Conservation (phyloP, 2,113 vertebrate genomes). For the Rhizomys pruinosus region DNA sequence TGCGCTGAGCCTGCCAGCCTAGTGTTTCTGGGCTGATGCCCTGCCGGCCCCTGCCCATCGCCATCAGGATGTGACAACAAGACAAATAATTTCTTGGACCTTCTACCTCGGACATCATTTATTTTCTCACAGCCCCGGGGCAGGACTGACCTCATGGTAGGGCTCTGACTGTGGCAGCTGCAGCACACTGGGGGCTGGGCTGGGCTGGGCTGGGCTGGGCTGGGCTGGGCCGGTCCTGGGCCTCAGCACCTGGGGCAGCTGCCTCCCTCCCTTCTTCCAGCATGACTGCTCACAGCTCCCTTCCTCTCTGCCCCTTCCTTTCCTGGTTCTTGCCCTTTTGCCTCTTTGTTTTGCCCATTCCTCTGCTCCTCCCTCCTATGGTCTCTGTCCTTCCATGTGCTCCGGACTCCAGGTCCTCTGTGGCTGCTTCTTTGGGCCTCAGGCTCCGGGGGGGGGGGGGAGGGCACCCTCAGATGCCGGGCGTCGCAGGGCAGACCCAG, state of each 20-base stretch:
- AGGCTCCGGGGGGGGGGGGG: not conserved
- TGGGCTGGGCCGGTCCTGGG: not conserved
- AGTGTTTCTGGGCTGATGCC: conserved; percentile 31
- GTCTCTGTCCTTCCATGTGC: not conserved
- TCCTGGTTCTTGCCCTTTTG: not conserved
- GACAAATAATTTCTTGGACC: conserved; percentile 88
- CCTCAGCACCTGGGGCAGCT: conserved; percentile 62
- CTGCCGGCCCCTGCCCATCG: conserved; percentile 78
- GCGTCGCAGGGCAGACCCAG: conserved; percentile 55
- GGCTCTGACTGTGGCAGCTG: conserved; percentile 86
- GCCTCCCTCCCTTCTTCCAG: conserved; percentile 45
- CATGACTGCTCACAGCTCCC: not conserved
- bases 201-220: conserved; percentile 46
- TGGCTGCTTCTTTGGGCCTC: not conserved
- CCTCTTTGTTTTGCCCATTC: not conserved
- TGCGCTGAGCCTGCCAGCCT: conserved; percentile 64
- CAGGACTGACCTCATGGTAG: conserved; percentile 85
- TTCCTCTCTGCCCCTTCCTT: not conserved
- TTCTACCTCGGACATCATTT: conserved; percentile 88
- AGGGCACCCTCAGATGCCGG: not conserved
- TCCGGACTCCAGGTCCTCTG: conserved; percentile 47
- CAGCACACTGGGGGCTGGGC: conserved; percentile 78
- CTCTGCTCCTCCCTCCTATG: not conserved
- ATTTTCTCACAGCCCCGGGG: conserved; percentile 86
- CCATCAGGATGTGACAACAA: conserved; percentile 83